Evolutionary conservation across 2,113 vertebrate genomes (phyloP), one percentile per base, ranked within the genome.

Genomic region (Vireo altiloquus): DNA sequence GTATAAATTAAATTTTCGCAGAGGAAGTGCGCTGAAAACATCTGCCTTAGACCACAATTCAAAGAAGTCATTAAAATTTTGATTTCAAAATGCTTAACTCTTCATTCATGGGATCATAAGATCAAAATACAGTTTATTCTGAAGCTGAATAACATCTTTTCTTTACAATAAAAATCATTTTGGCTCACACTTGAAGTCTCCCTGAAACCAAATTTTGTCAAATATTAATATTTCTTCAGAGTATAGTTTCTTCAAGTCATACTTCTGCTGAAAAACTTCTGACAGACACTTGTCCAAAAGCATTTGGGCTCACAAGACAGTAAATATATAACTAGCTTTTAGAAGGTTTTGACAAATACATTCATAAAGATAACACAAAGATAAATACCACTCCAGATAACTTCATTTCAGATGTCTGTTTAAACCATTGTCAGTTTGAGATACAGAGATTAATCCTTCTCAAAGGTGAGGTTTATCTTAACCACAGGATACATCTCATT

Each of bases 361-460:
- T 78, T 69, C 4, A 39, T 57, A 79, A 87, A 63, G 28, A 72
- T 87, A 49, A 68, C 53, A 69, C 25, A 82, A 60, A 81, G 13
- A 15, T 59, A 79, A 85, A 76, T 56, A 44, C 4, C 16, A 69
- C 46, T 85, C n/a, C 61, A 82, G 46, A 49, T 40, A 5, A 76
- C 53, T 64, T 82, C 1, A 35, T 76, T 79, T 85, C 46, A 85
- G 65, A 40, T 76, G 50, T 72, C 77, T 82, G 24, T 85, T 90
- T 89, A 95, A 94, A 72, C 82, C 59, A 80, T 82, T 82, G 88
- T 92, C 95, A 57, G 90, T 95, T 96, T 91, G 88, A 96, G 94
- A 82, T 92, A 89, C 53, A 85, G 57, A 91, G 87, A 94, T 93
- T 72, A 94, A 65, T 69, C 40, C 11, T 21, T 65, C 57, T 90